Base-by-base conservation (phyloP, 2,113 vertebrate genomes). In the Rhynchopsitta pachyrhyncha region DNA sequence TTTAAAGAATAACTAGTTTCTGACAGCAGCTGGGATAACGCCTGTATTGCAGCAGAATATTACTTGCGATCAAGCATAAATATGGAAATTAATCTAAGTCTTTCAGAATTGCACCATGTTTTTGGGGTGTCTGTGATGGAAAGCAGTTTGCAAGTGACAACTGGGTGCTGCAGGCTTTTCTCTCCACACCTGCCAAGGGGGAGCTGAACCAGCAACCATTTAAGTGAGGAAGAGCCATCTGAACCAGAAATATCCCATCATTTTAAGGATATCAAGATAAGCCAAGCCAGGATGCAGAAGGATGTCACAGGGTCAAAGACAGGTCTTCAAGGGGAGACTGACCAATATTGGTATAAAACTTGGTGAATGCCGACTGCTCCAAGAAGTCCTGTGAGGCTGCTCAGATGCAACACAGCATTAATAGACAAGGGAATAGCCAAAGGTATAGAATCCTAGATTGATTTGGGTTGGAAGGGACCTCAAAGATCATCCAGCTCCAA, bases 341-440 rank as follows among this genome's bases (percentile, higher is more conserved):
- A n/a, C 8, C 70, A 66, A 13, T 10, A 3, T 0, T 0, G 4
- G 47, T 2, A 3, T 27, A 9, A 15, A 27, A 22, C 17, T 17
- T 6, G 2, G 11, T 1, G 28, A 78, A 47, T 7, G 25, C 7
- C 13, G 59, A 17, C 31, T 10, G 47, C 67, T 71, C 24, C 33
- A 10, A 31, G 19, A 22, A 55, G 49, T 17, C 57, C 59, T 52
- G 49, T n/a, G 84, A 49, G 19, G 33, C 47, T 67, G 47, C 80
- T 57, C 42, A 44, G 50, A 62, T 7, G 47, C 64, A 46, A 18
- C 0, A 1, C 27, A 20, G 16, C 22, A 14, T 4, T 19, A 70
- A 37, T 1, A 9, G 25, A n/a, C 28, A 17, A 27, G 44, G 59
- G 29, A 78, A 44, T 2, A 46, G 55, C 17, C 74, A 39, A 20